A percentile compares a stretch with the other conserved stretches of the same genome.
These are phyloP conservation scores for Agrilus mali DNA, from an alignment of 2,888 invertebrate genomes.

Conservation along the genomic window DNA sequence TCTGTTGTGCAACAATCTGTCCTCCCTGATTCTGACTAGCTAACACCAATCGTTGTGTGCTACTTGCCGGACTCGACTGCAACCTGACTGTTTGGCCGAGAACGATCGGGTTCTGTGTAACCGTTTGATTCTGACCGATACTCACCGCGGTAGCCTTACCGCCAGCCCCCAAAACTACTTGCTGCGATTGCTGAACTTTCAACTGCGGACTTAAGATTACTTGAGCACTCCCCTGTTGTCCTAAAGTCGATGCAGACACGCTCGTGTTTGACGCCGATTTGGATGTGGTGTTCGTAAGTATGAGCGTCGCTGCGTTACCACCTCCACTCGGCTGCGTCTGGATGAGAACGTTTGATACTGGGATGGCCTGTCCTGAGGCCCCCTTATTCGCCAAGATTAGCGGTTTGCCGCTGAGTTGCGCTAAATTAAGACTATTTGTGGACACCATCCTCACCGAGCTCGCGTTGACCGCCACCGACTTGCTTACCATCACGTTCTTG, in stretches of 20 bases:
- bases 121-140: conserved; percentile 12
- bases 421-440: conserved; percentile 37
- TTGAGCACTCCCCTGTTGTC: conserved; percentile 25
- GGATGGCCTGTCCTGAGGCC: conserved; percentile 28
- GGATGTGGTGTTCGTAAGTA: conserved; percentile 13
- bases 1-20: conserved; percentile 40
- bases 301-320: conserved; percentile 11
- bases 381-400: conserved; percentile 40
- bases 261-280: conserved; percentile 10
- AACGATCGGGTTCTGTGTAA: conserved; percentile 27
- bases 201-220: conserved; percentile 29
- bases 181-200: conserved; percentile 29
- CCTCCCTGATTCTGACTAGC: conserved; percentile 41
- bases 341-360: conserved; percentile 35
- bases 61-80: conserved; percentile 24
- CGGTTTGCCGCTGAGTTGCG: conserved; percentile 44
- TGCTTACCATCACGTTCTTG: conserved; percentile 20
- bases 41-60: conserved; percentile 36
- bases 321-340: conserved; percentile 26
- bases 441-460: conserved; percentile 39
- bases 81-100: conserved; percentile 30
- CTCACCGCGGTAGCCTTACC: conserved; percentile 15
- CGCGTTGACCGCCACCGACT: conserved; percentile 20
- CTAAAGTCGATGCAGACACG: conserved; percentile 14
- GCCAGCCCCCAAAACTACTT: conserved; percentile 25